Base-by-base conservation (phyloP, 2,113 vertebrate genomes). In the Brachionichthys hirsutus region DNA sequence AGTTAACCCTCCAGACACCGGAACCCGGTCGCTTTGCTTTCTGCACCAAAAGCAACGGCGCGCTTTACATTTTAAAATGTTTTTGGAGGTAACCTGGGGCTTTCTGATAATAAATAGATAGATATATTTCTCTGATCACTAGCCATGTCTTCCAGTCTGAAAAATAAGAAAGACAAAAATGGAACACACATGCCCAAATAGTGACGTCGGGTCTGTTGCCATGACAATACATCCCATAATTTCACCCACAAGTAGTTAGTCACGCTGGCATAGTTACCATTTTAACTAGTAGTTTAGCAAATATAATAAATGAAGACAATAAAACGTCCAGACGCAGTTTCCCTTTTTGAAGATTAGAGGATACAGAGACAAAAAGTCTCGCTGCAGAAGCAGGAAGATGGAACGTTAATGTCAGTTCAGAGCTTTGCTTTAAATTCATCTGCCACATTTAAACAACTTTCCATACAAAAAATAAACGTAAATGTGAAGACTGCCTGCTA, bases 171-270 rank as follows among this genome's bases (percentile, higher is more conserved):
- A 87, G 75, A 89, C 83, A 86, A 88, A 88, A 90, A 90, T 91
- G 92, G 90, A 91, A 90, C 89, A 92, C 93, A 95, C 94, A 94
- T 92, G 94, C 94, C 93, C 94, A 93, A 92, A 93, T 92, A 92
- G 94, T 96, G 94, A 96, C 94, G 94, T 95, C 93, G 94, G 93
- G 94, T 95, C 94, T 93, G 94, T 96, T 95, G 92, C 94, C 94
- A 91, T 93, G 92, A 92, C 93, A 92, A 95, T 93, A 84, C 94
- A 95, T 95, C 94, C 94, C 94, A 96, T 95, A 93, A 92, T 92
- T 90, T 92, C 84, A 69, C 67, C 74, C 89, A 88, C 91, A 91
- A 90, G 89, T 90, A 94, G 91, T 90, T 92, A 92, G 89, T 88
- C 87, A 78, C 80, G 84, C 81, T 85, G 77, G 60, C 68, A 72